Evolutionary conservation across 2,797 vertebrate species (phyloP), one percentile per base, ranked within the genome.

Genomic region (Spinus pinus): DNA sequence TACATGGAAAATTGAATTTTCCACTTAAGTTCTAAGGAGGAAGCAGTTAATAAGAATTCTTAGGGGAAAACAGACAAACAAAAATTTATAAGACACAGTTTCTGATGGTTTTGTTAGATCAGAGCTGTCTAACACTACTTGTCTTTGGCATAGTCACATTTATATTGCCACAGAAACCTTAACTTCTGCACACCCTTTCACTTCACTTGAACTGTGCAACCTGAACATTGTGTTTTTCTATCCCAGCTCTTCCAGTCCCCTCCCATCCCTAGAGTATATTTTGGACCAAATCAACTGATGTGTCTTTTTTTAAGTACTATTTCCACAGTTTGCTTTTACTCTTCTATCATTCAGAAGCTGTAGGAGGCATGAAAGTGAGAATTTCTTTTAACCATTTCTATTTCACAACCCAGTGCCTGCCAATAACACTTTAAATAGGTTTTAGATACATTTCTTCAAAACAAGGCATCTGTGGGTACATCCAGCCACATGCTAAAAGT

Each of bases 151-250:
- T 0, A 37, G 7, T 31, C 61, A 44, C 30, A 67, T n/a, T 44
- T 37, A 21, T 54, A 31, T 28, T 87, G 86, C 82, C 64, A 72
- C 70, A 64, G 69, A 37, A 90, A 47, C 66, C 51, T 73, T 53
- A 51, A 85, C 8, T 70, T 78, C 18, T 49, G 72, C 85, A 79
- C 91, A 74, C 86, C 82, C 67, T 67, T 90, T 54, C 81, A 37
- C 67, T 88, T 67, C 42, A 41, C 73, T 95, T 95, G 93, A 96
- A 94, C 94, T 93, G 73, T n/a, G 46, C 91, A 96, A 96, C 89
- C 94, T 96, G 87, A 96, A 94, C 85, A 93, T 72, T 72, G 33
- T 96, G 87, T 95, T 94, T 96, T 96, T 81, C 85, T 95, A 75
- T 77, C 71, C 70, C 82, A 72, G 86, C 64, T 88, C 90, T 93